Evolutionary conservation across 2,888 invertebrate genomes (phyloP).

Genomic region (Trichopria drosophilae): DNA sequence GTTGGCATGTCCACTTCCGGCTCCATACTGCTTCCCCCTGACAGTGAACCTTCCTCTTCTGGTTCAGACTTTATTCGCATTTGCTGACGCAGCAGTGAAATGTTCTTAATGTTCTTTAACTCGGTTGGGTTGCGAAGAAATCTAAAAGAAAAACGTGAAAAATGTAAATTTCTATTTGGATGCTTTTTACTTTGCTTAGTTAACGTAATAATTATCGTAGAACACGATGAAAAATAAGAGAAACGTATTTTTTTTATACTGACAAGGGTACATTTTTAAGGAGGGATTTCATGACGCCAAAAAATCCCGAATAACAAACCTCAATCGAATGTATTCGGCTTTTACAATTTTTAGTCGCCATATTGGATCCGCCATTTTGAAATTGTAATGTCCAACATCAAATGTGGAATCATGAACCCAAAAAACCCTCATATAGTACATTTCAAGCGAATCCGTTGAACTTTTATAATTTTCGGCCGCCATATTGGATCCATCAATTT

Average conservation of each 20-base stretch:
- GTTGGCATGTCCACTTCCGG: conserved; percentile 57
- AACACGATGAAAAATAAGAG: neutral
- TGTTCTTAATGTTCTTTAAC: conserved; percentile 91
- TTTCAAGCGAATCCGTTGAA: no score
- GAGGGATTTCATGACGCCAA: no score
- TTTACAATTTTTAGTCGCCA: no score
- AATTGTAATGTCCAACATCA: no score
- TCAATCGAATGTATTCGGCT: no score
- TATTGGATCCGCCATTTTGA: no score
- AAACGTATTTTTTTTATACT: neutral
- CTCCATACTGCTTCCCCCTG: conserved; percentile 45
- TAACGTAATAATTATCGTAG: neutral
- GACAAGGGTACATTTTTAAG: no score
- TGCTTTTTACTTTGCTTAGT: neutral
- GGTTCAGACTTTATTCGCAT: conserved; percentile 61
- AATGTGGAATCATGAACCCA: no score
- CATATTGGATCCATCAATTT: no score
- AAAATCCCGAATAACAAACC: no score
- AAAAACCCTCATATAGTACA: no score
- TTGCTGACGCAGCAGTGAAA: conserved; percentile 82
- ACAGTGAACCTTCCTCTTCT: conserved; percentile 48
- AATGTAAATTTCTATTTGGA: neutral
- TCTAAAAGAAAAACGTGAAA: conserved; percentile 60
- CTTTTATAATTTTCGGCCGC: no score
- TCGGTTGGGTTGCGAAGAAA: conserved; percentile 92